Base-by-base conservation (phyloP, 2,797 vertebrate species). In the Cirrhinus molitorella region DNA sequence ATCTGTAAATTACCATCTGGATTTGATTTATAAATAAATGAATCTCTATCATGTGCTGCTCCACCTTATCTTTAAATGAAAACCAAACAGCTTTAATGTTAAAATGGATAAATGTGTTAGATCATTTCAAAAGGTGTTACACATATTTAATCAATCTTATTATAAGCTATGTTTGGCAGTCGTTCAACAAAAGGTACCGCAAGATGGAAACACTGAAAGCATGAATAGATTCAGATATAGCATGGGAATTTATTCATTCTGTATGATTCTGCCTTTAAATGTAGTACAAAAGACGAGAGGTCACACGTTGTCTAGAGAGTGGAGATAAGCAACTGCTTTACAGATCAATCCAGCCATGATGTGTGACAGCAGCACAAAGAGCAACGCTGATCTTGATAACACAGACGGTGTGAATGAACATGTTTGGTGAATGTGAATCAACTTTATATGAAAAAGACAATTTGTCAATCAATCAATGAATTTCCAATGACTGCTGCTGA, bases 261-360 rank as follows among this genome's bases (percentile, higher is more conserved):
- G 65, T 63, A 74, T 81, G 81, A 68, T 85, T 73, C 51, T 40
- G 75, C n/a, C 75, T 88, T 84, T 84, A 74, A 86, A 84, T 80
- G 57, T 55, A 21, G 51, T 67, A 85, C 70, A 83, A 85, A 77
- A 65, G 76, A 76, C 17, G 11, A 65, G 53, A 71, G 79, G 85
- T 85, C 87, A 83, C 77, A 63, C 68, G 80, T 57, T 85, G 81
- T 85, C 67, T 55, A 80, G 77, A 49, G 31, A 67, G 21, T 19
- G 61, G 25, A 67, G 80, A 87, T 85, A 85, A 87, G 80, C 83
- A 68, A 37, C 67, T 75, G 67, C 47, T 72, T 51, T 67, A 78
- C 49, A 66, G 65, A 68, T 76, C 45, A 17, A 47, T 6, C 9
- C 49, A 73, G 70, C 23, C 49, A 11, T 47, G 75, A 68, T 21